Conservation (phyloP, 2,888 invertebrate species). For the Agonum fuliginosum region DNA sequence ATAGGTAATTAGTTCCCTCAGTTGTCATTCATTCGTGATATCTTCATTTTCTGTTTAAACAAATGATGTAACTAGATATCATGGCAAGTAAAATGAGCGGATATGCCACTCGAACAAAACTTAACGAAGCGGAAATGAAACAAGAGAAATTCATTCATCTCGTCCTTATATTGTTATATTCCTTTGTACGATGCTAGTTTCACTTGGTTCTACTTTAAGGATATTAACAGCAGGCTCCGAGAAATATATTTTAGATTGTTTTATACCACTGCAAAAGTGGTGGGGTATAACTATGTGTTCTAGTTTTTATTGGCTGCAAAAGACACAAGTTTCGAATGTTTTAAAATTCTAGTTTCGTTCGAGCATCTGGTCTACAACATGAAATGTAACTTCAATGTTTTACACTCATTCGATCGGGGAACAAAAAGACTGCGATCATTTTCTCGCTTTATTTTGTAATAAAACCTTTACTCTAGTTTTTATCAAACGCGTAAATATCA, state of each 20-base stretch:
- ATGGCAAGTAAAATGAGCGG: slow-evolving; percentile 4
- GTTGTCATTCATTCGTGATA: too few relatives aligned
- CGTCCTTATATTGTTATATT: slow-evolving; percentile 8
- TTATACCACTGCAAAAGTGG: not conserved
- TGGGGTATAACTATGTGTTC: too few relatives aligned
- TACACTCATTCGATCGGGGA: not conserved
- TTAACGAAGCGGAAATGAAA: slow-evolving; percentile 32
- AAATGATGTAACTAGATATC: slow-evolving; percentile 20
- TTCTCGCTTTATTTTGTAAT: not conserved
- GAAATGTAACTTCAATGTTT: not conserved
- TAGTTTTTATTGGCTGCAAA: too few relatives aligned
- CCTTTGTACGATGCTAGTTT: slow-evolving; percentile 15
- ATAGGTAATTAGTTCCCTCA: too few relatives aligned
- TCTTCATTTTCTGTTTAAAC: too few relatives aligned
- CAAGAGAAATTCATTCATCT: slow-evolving; percentile 30
- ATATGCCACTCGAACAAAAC: slow-evolving; percentile 15
- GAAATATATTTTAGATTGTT: slow-evolving; percentile 22
- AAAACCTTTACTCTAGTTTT: not conserved
- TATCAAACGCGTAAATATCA: not conserved
- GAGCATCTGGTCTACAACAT: not conserved
- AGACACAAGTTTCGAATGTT: too few relatives aligned
- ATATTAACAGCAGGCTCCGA: not conserved
- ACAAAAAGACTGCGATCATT: not conserved
- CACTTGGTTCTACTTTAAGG: slow-evolving; percentile 18
- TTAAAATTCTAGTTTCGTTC: not conserved